A percentile compares a stretch with the other conserved stretches of the same genome.
These are phyloP conservation scores for Sebastes schlegelii DNA, from an alignment of 2,113 vertebrate species.

Conservation along the genomic window DNA sequence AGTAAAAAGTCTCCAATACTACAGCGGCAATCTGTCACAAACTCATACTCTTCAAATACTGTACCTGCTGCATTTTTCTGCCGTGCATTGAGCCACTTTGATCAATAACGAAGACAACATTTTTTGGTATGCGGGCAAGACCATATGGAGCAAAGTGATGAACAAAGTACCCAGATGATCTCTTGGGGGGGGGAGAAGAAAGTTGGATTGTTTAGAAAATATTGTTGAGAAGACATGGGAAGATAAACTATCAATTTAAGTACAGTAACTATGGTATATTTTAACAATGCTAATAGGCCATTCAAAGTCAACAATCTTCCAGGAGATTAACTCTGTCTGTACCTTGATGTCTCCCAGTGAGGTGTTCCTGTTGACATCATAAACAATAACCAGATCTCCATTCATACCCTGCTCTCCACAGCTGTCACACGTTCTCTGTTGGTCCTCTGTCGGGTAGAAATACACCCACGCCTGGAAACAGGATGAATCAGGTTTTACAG, in stretches of 20 bases:
- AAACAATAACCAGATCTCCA: slow-evolving; percentile 89
- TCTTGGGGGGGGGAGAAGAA: slow-evolving; percentile 76
- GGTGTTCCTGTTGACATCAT: slow-evolving; percentile 89
- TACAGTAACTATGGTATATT: neutral
- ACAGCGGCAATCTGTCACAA: neutral
- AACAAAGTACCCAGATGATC: slow-evolving; percentile 89
- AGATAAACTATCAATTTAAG: neutral
- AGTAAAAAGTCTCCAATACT: neutral
- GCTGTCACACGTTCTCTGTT: slow-evolving; percentile 87
- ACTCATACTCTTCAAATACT: neutral
- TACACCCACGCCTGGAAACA: slow-evolving; percentile 86
- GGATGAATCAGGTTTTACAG: slow-evolving; percentile 7
- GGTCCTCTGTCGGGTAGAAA: slow-evolving; percentile 89
- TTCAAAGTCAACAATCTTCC: neutral
- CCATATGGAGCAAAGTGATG: slow-evolving; percentile 93
- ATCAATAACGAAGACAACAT: slow-evolving; percentile 93
- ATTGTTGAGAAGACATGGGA: neutral
- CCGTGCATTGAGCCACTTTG: slow-evolving; percentile 91
- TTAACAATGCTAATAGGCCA: neutral
- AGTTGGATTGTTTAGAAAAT: neutral
- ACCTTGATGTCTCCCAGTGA: slow-evolving; percentile 88
- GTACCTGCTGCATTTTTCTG: slow-evolving; percentile 90
- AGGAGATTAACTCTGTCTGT: neutral
- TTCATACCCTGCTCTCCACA: slow-evolving; percentile 87
- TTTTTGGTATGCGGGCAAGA: slow-evolving; percentile 89